Evolutionary conservation across 2,113 vertebrate genomes (phyloP).

Genomic region (Gavia stellata): DNA sequence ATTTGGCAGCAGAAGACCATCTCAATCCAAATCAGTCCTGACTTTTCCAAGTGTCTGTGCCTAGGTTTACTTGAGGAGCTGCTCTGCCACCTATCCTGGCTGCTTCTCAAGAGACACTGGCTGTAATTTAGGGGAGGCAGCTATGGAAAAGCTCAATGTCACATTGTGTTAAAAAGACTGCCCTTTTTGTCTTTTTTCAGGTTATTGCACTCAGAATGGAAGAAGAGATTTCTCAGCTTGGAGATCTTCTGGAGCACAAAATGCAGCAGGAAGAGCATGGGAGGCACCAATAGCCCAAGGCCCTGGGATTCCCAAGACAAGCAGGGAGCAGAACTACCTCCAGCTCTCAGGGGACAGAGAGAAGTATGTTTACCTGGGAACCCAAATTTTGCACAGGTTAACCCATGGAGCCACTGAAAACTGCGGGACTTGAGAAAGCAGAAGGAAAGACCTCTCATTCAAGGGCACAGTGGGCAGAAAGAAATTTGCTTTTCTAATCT

Average conservation of each 20-base stretch:
- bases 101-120: background rate
- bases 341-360: background rate
- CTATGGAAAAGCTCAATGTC: background rate
- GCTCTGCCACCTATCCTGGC: background rate
- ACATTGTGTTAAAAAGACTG: background rate
- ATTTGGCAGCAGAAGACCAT: background rate
- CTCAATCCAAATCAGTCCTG: background rate
- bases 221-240: background rate
- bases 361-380: background rate
- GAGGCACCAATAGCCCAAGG: background rate
- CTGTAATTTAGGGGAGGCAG: background rate
- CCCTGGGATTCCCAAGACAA: background rate
- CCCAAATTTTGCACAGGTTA: background rate
- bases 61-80: background rate
- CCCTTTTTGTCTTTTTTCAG: background rate
- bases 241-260: background rate
- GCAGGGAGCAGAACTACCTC: background rate
- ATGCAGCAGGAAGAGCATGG: background rate
- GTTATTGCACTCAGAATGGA: background rate
- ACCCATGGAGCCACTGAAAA: background rate
- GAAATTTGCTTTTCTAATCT: background rate
- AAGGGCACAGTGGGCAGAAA: background rate
- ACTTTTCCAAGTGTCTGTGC: background rate
- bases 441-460: background rate
- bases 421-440: background rate